These are phyloP conservation scores for Piprites chloris DNA, from an alignment of 2,113 vertebrate genomes.

Conservation along the genomic window DNA sequence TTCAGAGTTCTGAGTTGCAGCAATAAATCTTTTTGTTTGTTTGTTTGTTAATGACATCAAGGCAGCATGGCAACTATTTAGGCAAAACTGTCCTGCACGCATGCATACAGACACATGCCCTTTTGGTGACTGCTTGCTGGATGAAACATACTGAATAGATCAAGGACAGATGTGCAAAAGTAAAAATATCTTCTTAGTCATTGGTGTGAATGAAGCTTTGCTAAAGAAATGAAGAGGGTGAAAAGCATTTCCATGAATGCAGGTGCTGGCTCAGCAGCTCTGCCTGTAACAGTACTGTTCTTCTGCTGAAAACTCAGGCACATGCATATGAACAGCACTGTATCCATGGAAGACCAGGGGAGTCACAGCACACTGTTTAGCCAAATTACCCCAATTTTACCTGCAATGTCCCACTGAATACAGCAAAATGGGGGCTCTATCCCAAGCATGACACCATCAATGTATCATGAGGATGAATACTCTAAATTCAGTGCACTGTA, in stretches of 20 bases:
- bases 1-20: background rate
- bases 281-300: background rate
- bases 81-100: background rate
- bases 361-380: background rate
- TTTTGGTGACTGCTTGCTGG: background rate
- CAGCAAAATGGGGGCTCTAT: background rate
- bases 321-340: background rate
- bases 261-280: background rate
- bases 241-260: background rate
- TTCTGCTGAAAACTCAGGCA: background rate
- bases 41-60: background rate
- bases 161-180: background rate
- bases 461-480: background rate
- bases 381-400: background rate
- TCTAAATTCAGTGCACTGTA: background rate
- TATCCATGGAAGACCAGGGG: background rate
- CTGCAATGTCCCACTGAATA: background rate
- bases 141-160: background rate
- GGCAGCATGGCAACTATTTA: background rate
- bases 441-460: background rate
- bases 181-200: slow-evolving; percentile 31
- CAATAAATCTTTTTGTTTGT: background rate
- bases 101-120: background rate
- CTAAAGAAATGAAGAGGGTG: background rate
- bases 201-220: background rate